Conservation (phyloP, 2,113 vertebrate species). For the Jacana jacana region DNA sequence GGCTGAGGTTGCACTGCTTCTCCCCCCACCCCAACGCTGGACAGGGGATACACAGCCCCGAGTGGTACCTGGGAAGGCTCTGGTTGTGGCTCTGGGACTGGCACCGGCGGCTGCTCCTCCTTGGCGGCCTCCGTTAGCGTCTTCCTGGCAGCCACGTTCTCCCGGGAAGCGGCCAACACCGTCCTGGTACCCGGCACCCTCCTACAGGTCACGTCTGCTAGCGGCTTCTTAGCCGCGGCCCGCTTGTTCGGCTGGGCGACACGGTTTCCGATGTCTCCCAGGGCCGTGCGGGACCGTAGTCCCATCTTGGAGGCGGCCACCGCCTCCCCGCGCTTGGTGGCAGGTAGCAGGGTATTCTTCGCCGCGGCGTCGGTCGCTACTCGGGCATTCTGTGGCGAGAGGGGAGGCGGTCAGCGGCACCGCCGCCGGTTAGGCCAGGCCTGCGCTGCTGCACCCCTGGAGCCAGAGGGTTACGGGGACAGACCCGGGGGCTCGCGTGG, state of each 20-base stretch:
- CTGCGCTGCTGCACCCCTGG: not conserved
- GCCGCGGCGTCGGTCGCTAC: not conserved
- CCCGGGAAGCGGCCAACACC: fast-evolving
- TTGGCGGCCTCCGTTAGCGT: fast-evolving
- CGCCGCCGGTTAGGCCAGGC: fast-evolving
- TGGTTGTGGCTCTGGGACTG: fast-evolving
- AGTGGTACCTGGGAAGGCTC: not conserved
- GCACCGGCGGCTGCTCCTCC: fast-evolving
- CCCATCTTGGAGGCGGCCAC: slow-evolving; percentile 3
- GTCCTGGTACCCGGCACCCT: fast-evolving
- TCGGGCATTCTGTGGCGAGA: not conserved
- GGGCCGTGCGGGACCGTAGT: slow-evolving; percentile 68
- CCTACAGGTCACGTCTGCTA: fast-evolving
- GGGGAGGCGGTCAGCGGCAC: not conserved
- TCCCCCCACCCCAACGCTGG: fast-evolving
- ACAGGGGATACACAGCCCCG: fast-evolving
- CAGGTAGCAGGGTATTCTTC: slow-evolving; percentile 30
- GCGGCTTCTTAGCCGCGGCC: slow-evolving; percentile 66
- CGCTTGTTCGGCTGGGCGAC: not conserved
- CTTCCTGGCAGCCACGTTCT: fast-evolving
- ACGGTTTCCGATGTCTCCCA: slow-evolving; percentile 80
- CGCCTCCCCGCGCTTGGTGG: slow-evolving; percentile 44
- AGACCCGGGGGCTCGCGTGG: no score
- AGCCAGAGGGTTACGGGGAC: not conserved
- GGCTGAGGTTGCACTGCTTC: fast-evolving